Evolutionary conservation across 2,888 invertebrate species (phyloP), one percentile per base, ranked within the genome.

Genomic region (Cryptophagus acutangulus): DNA sequence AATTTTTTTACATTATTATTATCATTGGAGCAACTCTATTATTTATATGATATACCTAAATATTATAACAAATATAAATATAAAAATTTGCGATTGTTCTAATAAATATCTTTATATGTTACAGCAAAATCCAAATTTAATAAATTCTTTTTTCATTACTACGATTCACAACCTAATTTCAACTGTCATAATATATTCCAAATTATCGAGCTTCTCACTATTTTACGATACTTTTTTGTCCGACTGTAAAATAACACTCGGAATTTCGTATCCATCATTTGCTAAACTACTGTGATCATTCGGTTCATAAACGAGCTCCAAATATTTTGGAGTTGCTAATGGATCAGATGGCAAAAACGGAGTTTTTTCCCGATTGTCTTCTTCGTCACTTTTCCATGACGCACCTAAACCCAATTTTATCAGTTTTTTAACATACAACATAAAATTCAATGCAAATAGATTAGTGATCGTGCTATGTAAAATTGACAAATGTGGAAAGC

Each of bases 251-350:
- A 55, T 50, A 34, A 55, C 52, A 45, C 77, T 70, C 1, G 82
- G 82, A 10, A 82, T 67, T 67, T 82, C 82, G 63, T 82, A 82
- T 2, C 80, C 82, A 55, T 78, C 80, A 48, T 70, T 67, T 2
- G 67, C 69, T 12, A 70, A 65, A 5, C 59, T 57, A 44, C 62
- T 57, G 8, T 9, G 58, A 59, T 46, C 12, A n/a, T 67, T 61
- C 3, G 59, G 57, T 34, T 79, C 79, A 57, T 81, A 79, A 59
- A 82, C 70, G 33, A 84, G 66, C 62, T 84, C 82, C 37, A 84
- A 65, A 63, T 84, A 84, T 56, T 82, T 81, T 1, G 81, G 79
- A 20, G 71, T 55, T 34, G 52, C 55, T 29, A 52, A 51, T n/a
- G 33, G 31, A 14, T 36, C 18, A 9, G 41, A 30, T 6, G 69